These are phyloP conservation scores for Perognathus longimembris DNA, from an alignment of 2,113 vertebrate species.

Conservation along the genomic window DNA sequence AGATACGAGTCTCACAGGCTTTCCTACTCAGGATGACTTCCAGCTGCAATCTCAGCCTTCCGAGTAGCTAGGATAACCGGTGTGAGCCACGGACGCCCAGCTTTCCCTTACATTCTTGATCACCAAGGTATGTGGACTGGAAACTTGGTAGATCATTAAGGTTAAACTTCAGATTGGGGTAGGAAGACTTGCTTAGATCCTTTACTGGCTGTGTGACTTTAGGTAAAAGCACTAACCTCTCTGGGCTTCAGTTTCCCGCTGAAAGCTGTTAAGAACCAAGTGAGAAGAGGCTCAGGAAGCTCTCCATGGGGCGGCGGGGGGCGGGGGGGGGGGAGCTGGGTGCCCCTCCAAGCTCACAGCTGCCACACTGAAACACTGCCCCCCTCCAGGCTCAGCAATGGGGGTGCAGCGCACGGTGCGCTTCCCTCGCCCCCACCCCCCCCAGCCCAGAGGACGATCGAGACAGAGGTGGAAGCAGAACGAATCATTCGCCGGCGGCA, in stretches of 20 bases:
- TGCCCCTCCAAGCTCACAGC: not conserved
- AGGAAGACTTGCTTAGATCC: not conserved
- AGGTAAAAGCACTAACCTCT: not conserved
- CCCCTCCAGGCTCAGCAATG: not conserved
- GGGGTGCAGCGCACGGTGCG: not conserved
- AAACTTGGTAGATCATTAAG: not conserved
- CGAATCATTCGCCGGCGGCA: fast-evolving
- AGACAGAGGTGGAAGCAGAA: conserved; percentile 30
- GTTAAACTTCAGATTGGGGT: not conserved
- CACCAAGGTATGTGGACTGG: not conserved
- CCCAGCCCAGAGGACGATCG: fast-evolving
- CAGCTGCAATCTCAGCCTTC: too few relatives aligned
- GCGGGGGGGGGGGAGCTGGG: fast-evolving
- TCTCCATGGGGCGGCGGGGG: too few relatives aligned
- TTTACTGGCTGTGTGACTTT: not conserved
- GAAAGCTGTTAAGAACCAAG: not conserved
- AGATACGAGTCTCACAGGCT: too few relatives aligned
- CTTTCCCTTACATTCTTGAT: not conserved
- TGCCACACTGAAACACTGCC: too few relatives aligned
- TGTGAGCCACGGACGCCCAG: too few relatives aligned
- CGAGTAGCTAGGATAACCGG: too few relatives aligned
- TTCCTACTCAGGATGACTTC: too few relatives aligned
- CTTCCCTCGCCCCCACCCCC: not conserved
- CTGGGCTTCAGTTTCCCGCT: not conserved
- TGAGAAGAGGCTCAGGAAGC: not conserved